A percentile compares a stretch with the other conserved stretches of the same genome.
Conservation (phyloP, 2,888 invertebrate genomes). For the Agrypnus murinus region DNA sequence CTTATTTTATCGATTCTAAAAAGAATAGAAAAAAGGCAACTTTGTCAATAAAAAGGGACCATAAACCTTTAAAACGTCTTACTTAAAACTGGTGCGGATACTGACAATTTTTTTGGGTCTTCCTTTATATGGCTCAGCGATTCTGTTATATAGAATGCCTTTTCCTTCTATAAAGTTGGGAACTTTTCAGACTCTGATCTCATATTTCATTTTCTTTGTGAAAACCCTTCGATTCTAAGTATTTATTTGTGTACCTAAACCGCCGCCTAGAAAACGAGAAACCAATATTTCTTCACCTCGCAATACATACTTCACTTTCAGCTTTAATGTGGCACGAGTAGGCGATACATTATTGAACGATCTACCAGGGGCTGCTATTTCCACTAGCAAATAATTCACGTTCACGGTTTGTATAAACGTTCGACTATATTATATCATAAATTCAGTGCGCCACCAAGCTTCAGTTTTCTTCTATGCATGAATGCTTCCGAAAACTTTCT, state of each 20-base stretch:
- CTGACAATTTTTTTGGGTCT: too few species aligned
- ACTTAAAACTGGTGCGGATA: too few species aligned
- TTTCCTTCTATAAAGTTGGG: background rate
- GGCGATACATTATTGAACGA: constrained; percentile 41
- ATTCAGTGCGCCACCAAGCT: constrained; percentile 13
- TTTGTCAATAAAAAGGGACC: too few species aligned
- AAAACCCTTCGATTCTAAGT: constrained; percentile 16
- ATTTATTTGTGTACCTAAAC: constrained; percentile 30
- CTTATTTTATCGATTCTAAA: too few species aligned
- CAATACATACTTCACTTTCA: constrained; percentile 38
- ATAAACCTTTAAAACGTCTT: too few species aligned
- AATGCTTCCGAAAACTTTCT: background rate
- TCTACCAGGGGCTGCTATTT: constrained; percentile 24
- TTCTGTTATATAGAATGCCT: constrained; percentile 3
- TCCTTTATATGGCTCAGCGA: background rate
- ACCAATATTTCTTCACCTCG: constrained; percentile 38
- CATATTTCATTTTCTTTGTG: constrained; percentile 21
- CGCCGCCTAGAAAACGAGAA: constrained; percentile 22
- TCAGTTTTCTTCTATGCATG: constrained; percentile 12
- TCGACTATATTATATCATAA: constrained; percentile 33
- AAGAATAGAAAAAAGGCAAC: too few species aligned
- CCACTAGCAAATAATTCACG: constrained; percentile 35
- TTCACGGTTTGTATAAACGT: constrained; percentile 28
- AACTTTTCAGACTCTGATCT: constrained; percentile 4
- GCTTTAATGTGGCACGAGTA: constrained; percentile 29